Evolutionary conservation across 2,113 vertebrate genomes (phyloP).

Genomic region (Abramis brama): DNA sequence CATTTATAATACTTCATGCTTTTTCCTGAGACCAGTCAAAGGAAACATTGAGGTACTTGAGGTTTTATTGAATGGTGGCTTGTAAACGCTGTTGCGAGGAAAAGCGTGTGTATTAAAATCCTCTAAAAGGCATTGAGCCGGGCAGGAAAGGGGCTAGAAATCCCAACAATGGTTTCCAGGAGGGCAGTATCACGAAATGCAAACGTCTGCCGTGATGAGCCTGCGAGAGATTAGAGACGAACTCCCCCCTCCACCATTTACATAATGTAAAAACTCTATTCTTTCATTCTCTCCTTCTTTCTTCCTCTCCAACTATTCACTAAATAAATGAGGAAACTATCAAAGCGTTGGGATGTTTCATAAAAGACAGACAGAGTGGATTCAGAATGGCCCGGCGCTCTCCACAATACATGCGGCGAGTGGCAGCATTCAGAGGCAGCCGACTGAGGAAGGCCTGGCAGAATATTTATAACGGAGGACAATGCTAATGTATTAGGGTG

Average conservation of each 20-base stretch:
- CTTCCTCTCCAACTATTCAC: slow-evolving; percentile 76
- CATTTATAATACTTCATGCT: slow-evolving; percentile 56
- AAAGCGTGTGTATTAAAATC: slow-evolving; percentile 73
- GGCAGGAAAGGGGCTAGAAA: slow-evolving; percentile 63
- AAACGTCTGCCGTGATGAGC: slow-evolving; percentile 77
- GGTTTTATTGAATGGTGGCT: slow-evolving; percentile 72
- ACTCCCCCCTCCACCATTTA: slow-evolving; percentile 74
- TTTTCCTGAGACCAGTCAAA: slow-evolving; percentile 56
- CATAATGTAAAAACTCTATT: slow-evolving; percentile 78
- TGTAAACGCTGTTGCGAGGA: slow-evolving; percentile 74
- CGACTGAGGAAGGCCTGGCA: slow-evolving; percentile 75
- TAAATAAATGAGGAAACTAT: slow-evolving; percentile 84
- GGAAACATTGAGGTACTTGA: slow-evolving; percentile 64
- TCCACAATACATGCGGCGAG: slow-evolving; percentile 72
- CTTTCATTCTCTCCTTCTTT: slow-evolving; percentile 62
- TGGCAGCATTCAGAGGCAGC: slow-evolving; percentile 74
- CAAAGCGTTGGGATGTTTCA: slow-evolving; percentile 74
- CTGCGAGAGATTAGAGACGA: slow-evolving; percentile 76
- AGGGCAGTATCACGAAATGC: slow-evolving; percentile 73
- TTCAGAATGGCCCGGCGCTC: slow-evolving; percentile 75
- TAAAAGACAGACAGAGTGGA: slow-evolving; percentile 75
- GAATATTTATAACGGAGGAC: slow-evolving; percentile 81
- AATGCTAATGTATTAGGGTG: slow-evolving; percentile 81
- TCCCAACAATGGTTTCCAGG: slow-evolving; percentile 75
- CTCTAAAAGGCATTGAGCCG: slow-evolving; percentile 66